Evolutionary conservation across 2,797 vertebrate species (phyloP).

Genomic region (Helostoma temminkii): DNA sequence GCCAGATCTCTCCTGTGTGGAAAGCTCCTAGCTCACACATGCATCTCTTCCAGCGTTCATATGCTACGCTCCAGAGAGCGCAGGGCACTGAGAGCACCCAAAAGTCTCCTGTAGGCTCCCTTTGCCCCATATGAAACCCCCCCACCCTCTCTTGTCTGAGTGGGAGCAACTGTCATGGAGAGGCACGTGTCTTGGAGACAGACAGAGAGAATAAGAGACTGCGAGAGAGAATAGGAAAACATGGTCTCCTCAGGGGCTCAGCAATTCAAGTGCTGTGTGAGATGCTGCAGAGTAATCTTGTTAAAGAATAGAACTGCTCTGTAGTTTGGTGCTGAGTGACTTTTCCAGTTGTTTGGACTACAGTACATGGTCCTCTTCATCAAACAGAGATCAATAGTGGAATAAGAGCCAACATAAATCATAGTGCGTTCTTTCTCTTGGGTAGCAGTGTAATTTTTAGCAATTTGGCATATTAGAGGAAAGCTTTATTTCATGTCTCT

Average conservation of each 20-base stretch:
- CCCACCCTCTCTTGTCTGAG: slow-evolving; percentile 30
- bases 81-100: slow-evolving; percentile 66
- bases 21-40: slow-evolving; percentile 69
- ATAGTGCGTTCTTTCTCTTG: slow-evolving; percentile 18
- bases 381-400: slow-evolving; percentile 31
- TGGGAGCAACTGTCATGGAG: slow-evolving; percentile 62
- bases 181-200: slow-evolving; percentile 78
- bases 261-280: slow-evolving; percentile 62
- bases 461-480: slow-evolving; percentile 23
- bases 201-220: slow-evolving; percentile 50
- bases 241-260: slow-evolving; percentile 60
- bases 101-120: slow-evolving; percentile 65
- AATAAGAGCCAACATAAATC: slow-evolving; percentile 34
- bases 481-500: slow-evolving; percentile 30
- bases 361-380: slow-evolving; percentile 30
- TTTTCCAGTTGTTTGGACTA: slow-evolving; percentile 52
- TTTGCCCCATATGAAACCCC: slow-evolving; percentile 44
- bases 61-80: slow-evolving; percentile 66
- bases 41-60: slow-evolving; percentile 71
- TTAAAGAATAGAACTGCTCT: slow-evolving; percentile 56
- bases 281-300: slow-evolving; percentile 67
- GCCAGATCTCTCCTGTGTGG: slow-evolving; percentile 74
- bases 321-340: slow-evolving; percentile 51
- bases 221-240: slow-evolving; percentile 52
- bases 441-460: slow-evolving; percentile 32